Base-by-base conservation (phyloP, 2,113 vertebrate genomes). In the Odocoileus virginianus region DNA sequence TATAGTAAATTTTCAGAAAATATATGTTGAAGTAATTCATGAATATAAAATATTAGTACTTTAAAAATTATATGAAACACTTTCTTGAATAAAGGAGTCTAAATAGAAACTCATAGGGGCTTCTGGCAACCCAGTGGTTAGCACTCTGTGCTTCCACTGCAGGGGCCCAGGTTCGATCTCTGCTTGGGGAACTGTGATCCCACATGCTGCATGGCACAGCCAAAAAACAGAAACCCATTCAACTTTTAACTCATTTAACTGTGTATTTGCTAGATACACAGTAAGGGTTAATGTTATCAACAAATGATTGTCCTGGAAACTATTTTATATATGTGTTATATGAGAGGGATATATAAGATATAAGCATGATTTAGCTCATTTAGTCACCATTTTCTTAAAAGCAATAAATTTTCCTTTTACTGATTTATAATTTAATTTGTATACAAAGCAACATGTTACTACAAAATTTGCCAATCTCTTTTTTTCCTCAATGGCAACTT, bases 401-500 rank as follows among this genome's bases (percentile, higher is more conserved):
- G 27, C 43, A 87, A 28, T 74, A 84, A 8, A 60, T 76, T 47
- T 89, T 28, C 57, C 91, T 97, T 76, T 86, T 82, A 25, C 23
- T 52, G 81, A 60, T 43, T 45, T 78, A 30, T 8, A 84, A 17
- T 87, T 58, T 54, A 21, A 27, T 81, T 81, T 64, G 2, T 55
- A 17, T 52, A 5, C 6, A 28, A 45, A 90, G 2, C 67, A 40
- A 40, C 36, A 3, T 7, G 9, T 84, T 50, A 33, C 61, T 78
- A 28, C 6, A 28, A n/a, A 64, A 45, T 27, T 14, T 54, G 50
- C 5, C 14, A 36, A 6, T 33, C n/a, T 79, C 67, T 40, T 74
- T 71, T 74, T 54, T 64, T 52, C 74, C 50, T 87, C 45, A 25
- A 1, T 47, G 40, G 45, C 60, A 60, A 6, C n/a, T 27, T 47